Base-by-base conservation (phyloP, 1,140 invertebrate genomes). In the Anthonomus grandis region DNA sequence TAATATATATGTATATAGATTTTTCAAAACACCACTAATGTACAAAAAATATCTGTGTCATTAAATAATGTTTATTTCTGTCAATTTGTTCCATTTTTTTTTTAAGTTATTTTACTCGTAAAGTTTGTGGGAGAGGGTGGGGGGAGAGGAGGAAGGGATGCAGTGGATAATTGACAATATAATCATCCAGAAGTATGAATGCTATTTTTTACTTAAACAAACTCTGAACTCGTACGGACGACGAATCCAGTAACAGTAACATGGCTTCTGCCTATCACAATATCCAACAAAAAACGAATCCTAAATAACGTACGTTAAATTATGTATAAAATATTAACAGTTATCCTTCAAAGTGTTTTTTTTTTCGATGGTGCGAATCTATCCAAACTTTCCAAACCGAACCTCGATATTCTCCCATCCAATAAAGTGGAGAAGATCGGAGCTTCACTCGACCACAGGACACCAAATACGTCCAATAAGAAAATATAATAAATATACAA, bases 11-110 rank as follows among this genome's bases (percentile, higher is more conserved):
- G 75, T n/a, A n/a, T n/a, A n/a, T n/a, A n/a, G n/a, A n/a, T n/a
- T n/a, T 76, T 76, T 76, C 67, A 76, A 76, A 75, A 76, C 72
- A 75, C 74, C 74, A 76, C 74, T 76, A 76, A 76, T 76, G 74
- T 76, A 76, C 74, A 76, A 76, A 76, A 76, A 76, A 76, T 76
- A 76, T 75, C 70, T 75, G 74, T 74, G 72, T 76, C 74, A 74
- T 76, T 75, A 75, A 75, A 75, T 76, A 74, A 76, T 74, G 72
- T 72, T 72, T 70, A 73, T 70, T 68, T 70, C 66, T 71, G 69
- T 71, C 66, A 74, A 70, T 72, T 70, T 72, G 69, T 71, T 72
- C 69, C n/a, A n/a, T n/a, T n/a, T n/a, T n/a, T 70, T 52, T 41
- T 36, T 45, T 51, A 44, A 53, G 69, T 51, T 68, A 61, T 70